Evolutionary conservation across 1,140 invertebrate genomes (phyloP).

Genomic region (Papilio xuthus): DNA sequence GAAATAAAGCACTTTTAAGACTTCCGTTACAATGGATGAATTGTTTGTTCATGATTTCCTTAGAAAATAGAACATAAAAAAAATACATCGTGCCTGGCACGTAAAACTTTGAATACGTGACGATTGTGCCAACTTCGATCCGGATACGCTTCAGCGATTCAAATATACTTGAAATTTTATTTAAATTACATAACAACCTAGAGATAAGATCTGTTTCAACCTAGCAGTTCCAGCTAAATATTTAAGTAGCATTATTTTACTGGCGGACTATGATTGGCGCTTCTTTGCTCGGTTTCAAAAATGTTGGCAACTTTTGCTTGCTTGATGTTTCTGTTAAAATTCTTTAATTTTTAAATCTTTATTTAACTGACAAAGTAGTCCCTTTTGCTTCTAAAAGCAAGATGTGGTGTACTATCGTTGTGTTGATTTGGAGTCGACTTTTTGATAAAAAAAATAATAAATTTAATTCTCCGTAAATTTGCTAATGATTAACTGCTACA

Average conservation of each 20-base stretch:
- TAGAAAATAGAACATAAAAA: constrained; percentile 9
- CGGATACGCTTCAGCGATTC: not conserved
- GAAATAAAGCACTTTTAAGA: not conserved
- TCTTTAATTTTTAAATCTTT: too few relatives aligned
- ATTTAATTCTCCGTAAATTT: not conserved
- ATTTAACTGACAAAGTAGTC: too few relatives aligned
- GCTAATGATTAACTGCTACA: not conserved
- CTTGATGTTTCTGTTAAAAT: too few relatives aligned
- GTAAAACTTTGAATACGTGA: constrained; percentile 19
- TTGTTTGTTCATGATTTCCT: constrained; percentile 9
- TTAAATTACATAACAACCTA: constrained; percentile 6
- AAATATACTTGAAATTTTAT: constrained; percentile 18
- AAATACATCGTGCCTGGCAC: constrained; percentile 13
- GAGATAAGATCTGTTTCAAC: not conserved
- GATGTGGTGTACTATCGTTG: not conserved
- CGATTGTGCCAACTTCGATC: not conserved
- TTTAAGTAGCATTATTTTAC: not conserved
- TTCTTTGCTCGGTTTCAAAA: not conserved
- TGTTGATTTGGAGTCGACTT: not conserved
- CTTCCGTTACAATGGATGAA: constrained; percentile 21
- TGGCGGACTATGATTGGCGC: not conserved
- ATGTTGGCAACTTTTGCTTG: too few relatives aligned
- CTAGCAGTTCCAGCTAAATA: not conserved
- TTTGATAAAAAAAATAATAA: not conserved
- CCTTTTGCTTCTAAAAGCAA: constrained; percentile 10